phyloP scores from a whole-genome alignment of 2,888 invertebrate genomes.

The Suillia variegata region DNA sequence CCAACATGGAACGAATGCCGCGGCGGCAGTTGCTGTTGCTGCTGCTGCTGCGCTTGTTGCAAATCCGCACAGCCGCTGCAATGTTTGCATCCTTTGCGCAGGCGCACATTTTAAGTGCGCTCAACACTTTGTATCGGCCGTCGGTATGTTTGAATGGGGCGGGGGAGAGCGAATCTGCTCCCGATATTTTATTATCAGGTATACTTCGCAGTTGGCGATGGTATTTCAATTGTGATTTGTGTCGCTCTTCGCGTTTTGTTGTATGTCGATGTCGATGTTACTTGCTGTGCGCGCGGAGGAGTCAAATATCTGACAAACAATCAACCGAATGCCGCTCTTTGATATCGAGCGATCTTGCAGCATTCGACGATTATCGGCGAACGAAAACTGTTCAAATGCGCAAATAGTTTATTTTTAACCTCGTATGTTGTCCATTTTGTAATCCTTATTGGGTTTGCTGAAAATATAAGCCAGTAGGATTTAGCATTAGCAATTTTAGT shows the following conservation, averaged over 20 bases:
- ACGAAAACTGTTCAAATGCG: too few relatives aligned
- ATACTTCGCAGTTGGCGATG: constrained; percentile 29
- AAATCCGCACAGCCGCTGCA: neutral
- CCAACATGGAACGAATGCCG: neutral
- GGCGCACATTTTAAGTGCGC: constrained; percentile 23
- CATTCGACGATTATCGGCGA: too few relatives aligned
- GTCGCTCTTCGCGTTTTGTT: neutral
- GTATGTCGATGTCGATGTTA: neutral
- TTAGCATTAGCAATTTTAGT: too few relatives aligned
- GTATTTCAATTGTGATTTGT: constrained; percentile 17
- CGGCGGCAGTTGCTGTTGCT: neutral
- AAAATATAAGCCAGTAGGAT: too few relatives aligned
- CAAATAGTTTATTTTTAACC: too few relatives aligned
- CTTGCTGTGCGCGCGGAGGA: constrained; percentile 42
- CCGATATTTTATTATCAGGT: too few relatives aligned
- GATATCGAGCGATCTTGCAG: too few relatives aligned
- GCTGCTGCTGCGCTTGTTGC: neutral
- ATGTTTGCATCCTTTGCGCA: constrained; percentile 13
- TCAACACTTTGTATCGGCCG: too few relatives aligned
- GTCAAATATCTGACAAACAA: constrained; percentile 59
- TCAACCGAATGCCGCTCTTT: constrained; percentile 58
- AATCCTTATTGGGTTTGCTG: too few relatives aligned
- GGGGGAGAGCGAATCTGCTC: too few relatives aligned
- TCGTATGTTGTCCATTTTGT: too few relatives aligned
- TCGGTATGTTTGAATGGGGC: too few relatives aligned